Conservation (phyloP, 2,113 vertebrate species). For the Gadus chalcogrammus region DNA sequence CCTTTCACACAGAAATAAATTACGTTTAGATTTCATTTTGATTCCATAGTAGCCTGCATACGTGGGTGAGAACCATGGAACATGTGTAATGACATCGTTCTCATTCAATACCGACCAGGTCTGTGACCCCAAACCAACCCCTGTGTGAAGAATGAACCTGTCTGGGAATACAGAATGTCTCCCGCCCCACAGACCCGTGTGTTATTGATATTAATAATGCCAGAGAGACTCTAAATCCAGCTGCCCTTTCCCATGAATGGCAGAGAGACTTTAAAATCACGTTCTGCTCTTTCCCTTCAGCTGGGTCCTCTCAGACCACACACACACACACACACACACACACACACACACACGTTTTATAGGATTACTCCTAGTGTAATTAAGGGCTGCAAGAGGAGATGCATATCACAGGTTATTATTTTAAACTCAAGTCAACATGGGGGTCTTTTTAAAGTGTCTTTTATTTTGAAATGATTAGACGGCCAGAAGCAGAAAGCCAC, state of each 20-base stretch:
- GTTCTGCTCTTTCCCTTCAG: conserved; percentile 37
- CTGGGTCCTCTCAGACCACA: conserved; percentile 8
- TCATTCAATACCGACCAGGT: background rate
- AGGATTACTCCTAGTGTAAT: no score
- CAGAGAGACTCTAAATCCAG: conserved; percentile 35
- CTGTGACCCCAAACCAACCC: background rate
- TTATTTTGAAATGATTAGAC: no score
- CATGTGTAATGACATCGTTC: background rate
- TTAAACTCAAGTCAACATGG: no score
- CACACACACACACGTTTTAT: conserved; percentile 2
- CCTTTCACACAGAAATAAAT: background rate
- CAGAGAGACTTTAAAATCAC: conserved; percentile 19
- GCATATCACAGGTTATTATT: no score
- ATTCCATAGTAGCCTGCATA: no score
- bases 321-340: background rate
- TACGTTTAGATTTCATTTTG: background rate
- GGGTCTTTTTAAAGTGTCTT: no score
- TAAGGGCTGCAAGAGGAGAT: no score
- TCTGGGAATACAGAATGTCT: conserved; percentile 21
- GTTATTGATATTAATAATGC: conserved; percentile 47
- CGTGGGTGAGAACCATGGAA: no score
- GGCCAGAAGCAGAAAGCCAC: no score
- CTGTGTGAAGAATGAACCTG: background rate
- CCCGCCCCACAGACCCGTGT: conserved; percentile 13
- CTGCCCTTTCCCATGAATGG: conserved; percentile 39